Percentiles rank a stretch among this genome's conserved stretches.
These are phyloP conservation scores for Oryctolagus cuniculus DNA, from an alignment of 2,113 vertebrate genomes.

Conservation along the genomic window DNA sequence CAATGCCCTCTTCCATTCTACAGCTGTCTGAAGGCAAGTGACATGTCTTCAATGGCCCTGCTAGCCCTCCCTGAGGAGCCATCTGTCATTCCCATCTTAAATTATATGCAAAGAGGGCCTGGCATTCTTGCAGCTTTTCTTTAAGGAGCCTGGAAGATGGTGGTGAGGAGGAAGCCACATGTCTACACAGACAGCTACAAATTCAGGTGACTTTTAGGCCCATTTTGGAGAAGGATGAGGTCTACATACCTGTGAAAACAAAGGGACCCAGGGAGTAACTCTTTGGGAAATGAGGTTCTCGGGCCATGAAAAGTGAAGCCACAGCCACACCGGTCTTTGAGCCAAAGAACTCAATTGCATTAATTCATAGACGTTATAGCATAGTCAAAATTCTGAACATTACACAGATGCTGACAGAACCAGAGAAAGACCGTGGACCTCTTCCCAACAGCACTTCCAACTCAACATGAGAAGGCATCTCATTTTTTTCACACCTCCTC, in stretches of 20 bases:
- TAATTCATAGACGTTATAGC: not conserved
- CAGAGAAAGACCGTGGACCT: not conserved
- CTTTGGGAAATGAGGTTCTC: not conserved
- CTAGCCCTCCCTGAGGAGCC: not conserved
- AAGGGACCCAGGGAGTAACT: fast-evolving
- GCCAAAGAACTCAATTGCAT: not conserved
- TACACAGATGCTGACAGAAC: not conserved
- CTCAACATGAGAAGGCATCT: not conserved
- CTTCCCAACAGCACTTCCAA: not conserved
- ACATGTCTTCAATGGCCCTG: not conserved
- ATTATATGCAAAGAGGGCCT: not conserved
- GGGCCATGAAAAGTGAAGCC: not conserved
- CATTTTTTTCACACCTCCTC: not conserved
- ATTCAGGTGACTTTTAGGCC: not conserved
- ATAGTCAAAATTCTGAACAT: not conserved
- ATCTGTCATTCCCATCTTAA: not conserved
- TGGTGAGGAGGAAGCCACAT: fast-evolving
- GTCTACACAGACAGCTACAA: not conserved
- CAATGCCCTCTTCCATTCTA: not conserved
- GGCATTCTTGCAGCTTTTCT: not conserved
- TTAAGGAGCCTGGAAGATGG: no score
- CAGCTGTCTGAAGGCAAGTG: not conserved
- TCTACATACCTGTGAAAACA: not conserved
- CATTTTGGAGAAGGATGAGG: not conserved
- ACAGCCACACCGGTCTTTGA: not conserved